These are phyloP conservation scores for Stenchaetothrips biformis DNA, from an alignment of 2,888 invertebrate species.

Conservation along the genomic window DNA sequence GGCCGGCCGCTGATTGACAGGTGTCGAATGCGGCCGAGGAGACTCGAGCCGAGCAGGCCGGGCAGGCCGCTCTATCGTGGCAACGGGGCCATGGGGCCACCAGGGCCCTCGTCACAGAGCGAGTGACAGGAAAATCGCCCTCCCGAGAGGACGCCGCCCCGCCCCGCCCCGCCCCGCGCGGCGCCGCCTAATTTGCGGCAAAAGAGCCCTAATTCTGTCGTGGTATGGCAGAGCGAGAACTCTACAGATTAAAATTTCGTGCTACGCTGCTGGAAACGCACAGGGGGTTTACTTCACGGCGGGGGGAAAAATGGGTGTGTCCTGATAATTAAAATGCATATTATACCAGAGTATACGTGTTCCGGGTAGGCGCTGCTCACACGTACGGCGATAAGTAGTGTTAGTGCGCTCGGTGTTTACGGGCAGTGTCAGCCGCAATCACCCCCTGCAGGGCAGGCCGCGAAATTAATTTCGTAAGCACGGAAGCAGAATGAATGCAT, in stretches of 20 bases:
- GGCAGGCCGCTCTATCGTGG: neutral
- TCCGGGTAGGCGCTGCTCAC: no score
- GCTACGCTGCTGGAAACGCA: neutral
- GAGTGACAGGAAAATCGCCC: constrained; percentile 13
- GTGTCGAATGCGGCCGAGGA: neutral
- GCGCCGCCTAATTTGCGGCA: constrained; percentile 19
- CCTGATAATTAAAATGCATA: no score
- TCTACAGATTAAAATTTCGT: neutral
- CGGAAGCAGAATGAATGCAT: no score
- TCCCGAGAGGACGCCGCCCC: neutral
- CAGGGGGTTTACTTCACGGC: neutral
- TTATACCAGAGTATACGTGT: no score
- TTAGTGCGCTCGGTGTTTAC: no score
- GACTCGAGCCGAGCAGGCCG: neutral
- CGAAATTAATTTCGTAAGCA: no score
- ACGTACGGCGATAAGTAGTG: no score
- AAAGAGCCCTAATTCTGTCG: constrained; percentile 11
- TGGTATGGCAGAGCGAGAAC: neutral
- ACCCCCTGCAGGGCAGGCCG: no score
- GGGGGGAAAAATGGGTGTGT: neutral
- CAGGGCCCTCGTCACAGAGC: neutral
- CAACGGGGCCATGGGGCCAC: neutral
- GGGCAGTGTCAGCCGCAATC: no score
- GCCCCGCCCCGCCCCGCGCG: neutral
- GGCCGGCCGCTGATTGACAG: neutral